These are phyloP conservation scores for Galemys pyrenaicus DNA, from an alignment of 2,113 vertebrate species.

Conservation along the genomic window DNA sequence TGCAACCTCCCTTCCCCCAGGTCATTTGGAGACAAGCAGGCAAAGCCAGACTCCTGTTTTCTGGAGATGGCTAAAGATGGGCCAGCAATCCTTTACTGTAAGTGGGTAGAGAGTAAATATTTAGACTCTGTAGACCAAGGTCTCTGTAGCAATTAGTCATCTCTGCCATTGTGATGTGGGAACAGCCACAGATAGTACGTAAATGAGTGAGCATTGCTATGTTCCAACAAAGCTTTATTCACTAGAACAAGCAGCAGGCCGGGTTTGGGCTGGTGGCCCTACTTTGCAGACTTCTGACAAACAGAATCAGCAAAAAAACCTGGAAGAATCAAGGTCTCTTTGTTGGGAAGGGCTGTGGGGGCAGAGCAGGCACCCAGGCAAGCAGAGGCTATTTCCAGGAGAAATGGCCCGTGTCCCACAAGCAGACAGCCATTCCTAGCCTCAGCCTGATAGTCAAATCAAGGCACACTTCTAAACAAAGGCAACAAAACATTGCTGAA, in stretches of 20 bases:
- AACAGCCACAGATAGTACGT: too few species aligned
- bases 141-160: background rate
- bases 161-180: too few species aligned
- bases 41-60: background rate
- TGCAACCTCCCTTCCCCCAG: background rate
- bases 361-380: background rate
- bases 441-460: background rate
- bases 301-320: too few species aligned
- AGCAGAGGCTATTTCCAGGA: background rate
- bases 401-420: background rate
- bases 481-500: background rate
- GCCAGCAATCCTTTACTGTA: background rate
- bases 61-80: background rate
- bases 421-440: background rate
- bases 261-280: background rate
- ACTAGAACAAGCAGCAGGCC: background rate
- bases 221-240: too few species aligned
- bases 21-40: background rate
- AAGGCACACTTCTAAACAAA: too few species aligned
- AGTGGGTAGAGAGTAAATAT: background rate
- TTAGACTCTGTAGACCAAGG: background rate
- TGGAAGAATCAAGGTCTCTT: background rate
- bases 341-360: rapidly evolving
- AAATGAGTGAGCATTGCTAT: too few species aligned
- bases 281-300: background rate